A percentile compares a stretch with the other conserved stretches of the same genome.
These are phyloP conservation scores for Aphrocallistes beatrix DNA, from an alignment of 37 sponge, comb jelly and placozoan genomes.

Conservation along the genomic window DNA sequence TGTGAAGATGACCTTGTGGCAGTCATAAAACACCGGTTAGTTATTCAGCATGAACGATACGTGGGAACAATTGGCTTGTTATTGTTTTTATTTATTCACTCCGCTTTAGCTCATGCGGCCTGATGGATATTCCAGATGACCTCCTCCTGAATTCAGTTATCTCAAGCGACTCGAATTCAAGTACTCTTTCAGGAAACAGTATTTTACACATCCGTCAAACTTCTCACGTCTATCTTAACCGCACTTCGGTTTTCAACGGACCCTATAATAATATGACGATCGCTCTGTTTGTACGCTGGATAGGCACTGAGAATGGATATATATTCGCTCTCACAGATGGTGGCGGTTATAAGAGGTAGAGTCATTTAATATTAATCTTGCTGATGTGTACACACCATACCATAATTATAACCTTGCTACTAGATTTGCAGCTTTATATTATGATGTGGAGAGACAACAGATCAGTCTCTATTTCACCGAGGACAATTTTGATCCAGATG, in stretches of 20 bases:
- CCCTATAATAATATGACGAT: background rate
- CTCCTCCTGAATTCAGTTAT: background rate
- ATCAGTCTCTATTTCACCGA: background rate
- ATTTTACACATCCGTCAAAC: background rate
- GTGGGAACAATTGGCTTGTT: background rate
- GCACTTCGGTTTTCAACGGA: background rate
- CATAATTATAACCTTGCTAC: background rate
- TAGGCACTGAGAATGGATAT: background rate
- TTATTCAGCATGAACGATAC: too few relatives aligned
- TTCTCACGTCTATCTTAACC: background rate
- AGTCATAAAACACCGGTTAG: conserved; percentile 6
- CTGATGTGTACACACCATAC: too few relatives aligned
- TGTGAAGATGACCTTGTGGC: background rate
- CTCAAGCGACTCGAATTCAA: background rate
- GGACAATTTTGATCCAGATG: background rate
- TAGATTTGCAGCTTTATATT: background rate
- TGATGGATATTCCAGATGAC: background rate
- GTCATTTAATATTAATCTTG: background rate
- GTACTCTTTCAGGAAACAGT: background rate
- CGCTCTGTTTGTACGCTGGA: background rate
- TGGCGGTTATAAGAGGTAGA: background rate
- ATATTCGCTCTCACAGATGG: conserved; percentile 16
- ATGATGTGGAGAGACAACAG: background rate
- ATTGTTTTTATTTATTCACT: background rate
- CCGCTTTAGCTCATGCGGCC: background rate